Base-by-base conservation (phyloP, 2,888 invertebrate genomes). In the Apodemia duryi region DNA sequence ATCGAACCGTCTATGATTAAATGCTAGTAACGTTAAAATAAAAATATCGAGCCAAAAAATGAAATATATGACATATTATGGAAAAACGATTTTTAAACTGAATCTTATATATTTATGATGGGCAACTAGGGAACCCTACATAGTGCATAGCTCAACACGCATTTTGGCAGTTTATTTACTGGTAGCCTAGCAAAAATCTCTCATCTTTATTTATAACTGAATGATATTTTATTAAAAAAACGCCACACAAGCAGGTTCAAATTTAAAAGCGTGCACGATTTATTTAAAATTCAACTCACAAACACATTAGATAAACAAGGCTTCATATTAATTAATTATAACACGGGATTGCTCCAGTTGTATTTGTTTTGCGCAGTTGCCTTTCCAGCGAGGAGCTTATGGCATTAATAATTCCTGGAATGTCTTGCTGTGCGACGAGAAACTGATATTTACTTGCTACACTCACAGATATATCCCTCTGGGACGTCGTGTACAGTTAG, bases 391-490 rank as follows among this genome's bases (percentile, higher is more conserved):
- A 7, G 57, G 57, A 57, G 57, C 57, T 57, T 57, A 57, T 29
- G 57, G 57, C 29, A 57, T 57, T 57, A 57, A 57, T 57, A 57
- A 57, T 57, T 57, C 57, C 57, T 6, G 32, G 57, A 29, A 57
- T 57, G 57, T 57, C 57, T 57, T 57, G 57, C 57, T 57, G 54
- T 54, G 57, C 57, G 57, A 57, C 57, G 57, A 57, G 57, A 29
- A 57, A 57, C 57, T 57, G 57, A 57, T 57, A 57, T 57, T 57
- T 57, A 57, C 57, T 57, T 29, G 57, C 57, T 57, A 29, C 57
- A 32, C 49, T 49, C 32, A 13, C 57, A 29, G 57, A 57, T 57
- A 57, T 29, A 32, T 32, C 28, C 52, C 54, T 32, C 54, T 57
- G 29, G 13, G 28, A 32, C 29, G 57, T 10, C 29, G 57, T 32